These are phyloP conservation scores for Scopus umbretta DNA, from an alignment of 2,113 vertebrate genomes.

Conservation along the genomic window DNA sequence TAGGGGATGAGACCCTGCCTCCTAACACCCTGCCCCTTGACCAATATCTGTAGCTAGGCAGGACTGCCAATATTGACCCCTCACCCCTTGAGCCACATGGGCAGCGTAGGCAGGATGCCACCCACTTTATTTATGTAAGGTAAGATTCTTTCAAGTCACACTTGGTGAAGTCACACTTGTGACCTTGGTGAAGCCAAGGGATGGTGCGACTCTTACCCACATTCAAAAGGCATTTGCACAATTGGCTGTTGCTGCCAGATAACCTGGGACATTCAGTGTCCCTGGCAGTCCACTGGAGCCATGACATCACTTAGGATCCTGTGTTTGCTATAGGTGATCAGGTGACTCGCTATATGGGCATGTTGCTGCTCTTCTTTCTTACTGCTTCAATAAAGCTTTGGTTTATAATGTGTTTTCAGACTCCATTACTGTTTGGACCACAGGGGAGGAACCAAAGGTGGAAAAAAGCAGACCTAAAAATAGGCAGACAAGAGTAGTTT, in stretches of 20 bases:
- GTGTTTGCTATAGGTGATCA: background rate
- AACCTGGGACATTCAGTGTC: background rate
- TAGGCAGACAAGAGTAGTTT: background rate
- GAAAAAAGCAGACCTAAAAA: background rate
- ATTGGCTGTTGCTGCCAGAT: background rate
- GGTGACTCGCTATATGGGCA: background rate
- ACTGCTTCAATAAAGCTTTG: background rate
- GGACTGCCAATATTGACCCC: background rate
- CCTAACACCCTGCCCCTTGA: background rate
- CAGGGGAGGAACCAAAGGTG: background rate
- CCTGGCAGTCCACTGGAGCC: background rate
- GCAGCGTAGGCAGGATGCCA: background rate
- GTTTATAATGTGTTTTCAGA: background rate
- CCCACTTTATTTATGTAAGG: background rate
- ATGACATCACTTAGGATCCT: background rate
- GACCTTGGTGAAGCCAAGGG: background rate
- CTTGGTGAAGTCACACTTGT: background rate
- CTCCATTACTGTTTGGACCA: background rate
- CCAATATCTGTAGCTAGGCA: background rate
- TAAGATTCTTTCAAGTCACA: background rate
- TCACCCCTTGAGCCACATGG: background rate
- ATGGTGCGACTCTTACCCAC: accelerated
- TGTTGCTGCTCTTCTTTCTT: background rate
- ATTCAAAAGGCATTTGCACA: background rate
- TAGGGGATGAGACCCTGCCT: background rate